Evolutionary conservation across 2,797 vertebrate genomes (phyloP).

Genomic region (Oophaga sylvatica): DNA sequence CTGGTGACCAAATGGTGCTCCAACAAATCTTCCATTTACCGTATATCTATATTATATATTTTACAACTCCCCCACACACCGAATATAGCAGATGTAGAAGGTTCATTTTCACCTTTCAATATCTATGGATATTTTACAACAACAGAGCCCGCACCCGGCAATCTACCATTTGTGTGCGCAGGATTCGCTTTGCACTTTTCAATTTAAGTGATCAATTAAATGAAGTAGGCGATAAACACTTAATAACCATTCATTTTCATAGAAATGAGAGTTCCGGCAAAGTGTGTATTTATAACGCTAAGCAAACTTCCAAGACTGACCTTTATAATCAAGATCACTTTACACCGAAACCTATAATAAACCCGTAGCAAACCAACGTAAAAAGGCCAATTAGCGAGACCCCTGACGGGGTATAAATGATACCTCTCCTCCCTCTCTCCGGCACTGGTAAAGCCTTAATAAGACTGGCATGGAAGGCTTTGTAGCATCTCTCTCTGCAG

Average conservation of each 20-base stretch:
- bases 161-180: not conserved
- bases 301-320: not conserved
- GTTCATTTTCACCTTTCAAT: not conserved
- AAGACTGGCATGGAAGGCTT: not conserved
- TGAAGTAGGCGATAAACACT: not conserved
- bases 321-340: conserved; percentile 29
- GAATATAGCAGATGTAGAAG: not conserved
- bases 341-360: conserved; percentile 24
- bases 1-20: too few relatives aligned
- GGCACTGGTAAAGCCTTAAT: not conserved
- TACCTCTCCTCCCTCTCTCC: not conserved
- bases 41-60: too few relatives aligned
- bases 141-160: not conserved
- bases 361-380: not conserved
- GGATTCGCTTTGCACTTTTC: not conserved
- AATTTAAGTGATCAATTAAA: not conserved
- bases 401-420: conserved; percentile 1
- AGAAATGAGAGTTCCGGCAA: conserved; percentile 1
- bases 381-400: conserved; percentile 30
- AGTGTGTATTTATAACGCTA: conserved; percentile 12
- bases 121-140: not conserved
- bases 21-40: too few relatives aligned
- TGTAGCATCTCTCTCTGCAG: not conserved
- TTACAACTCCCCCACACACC: too few relatives aligned
- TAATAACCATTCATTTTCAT: not conserved